phyloP scores from a whole-genome alignment of 2,113 vertebrate species.

The Alethe castanea region DNA sequence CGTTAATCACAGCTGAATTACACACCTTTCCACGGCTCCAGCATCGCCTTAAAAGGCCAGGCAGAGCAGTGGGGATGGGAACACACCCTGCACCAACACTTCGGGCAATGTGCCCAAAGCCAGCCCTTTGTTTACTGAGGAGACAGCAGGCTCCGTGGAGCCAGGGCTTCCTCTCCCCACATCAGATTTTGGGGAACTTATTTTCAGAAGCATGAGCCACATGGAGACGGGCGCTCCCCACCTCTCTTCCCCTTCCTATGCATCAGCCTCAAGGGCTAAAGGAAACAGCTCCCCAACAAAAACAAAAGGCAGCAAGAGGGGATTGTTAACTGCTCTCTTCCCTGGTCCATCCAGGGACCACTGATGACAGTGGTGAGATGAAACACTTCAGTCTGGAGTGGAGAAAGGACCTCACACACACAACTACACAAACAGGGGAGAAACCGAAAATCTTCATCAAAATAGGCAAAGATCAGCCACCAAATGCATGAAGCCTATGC shows the following conservation, averaged over 20 bases:
- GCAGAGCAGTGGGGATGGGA: slow-evolving; percentile 38
- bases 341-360: not conserved
- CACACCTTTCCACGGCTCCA: slow-evolving; percentile 38
- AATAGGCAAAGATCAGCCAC: slow-evolving; percentile 23
- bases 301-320: slow-evolving; percentile 24
- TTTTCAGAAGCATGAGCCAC: not conserved
- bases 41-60: slow-evolving; percentile 64
- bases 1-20: slow-evolving; percentile 30
- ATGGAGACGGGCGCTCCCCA: not conserved
- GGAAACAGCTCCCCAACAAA: slow-evolving; percentile 5
- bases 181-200: slow-evolving; percentile 44
- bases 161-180: slow-evolving; percentile 58
- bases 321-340: not conserved
- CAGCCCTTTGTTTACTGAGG: slow-evolving; percentile 57
- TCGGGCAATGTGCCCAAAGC: slow-evolving; percentile 39
- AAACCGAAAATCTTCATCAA: not conserved
- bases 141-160: slow-evolving; percentile 51
- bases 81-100: slow-evolving; percentile 51
- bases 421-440: not conserved
- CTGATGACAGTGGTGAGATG: fast-evolving
- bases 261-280: slow-evolving; percentile 14
- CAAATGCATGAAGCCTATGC: not conserved
- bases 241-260: slow-evolving; percentile 53
- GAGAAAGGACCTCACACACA: not conserved
- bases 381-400: not conserved